Evolutionary conservation across 2,797 vertebrate genomes (phyloP), one percentile per base, ranked within the genome.

Genomic region (Borostomias antarcticus): DNA sequence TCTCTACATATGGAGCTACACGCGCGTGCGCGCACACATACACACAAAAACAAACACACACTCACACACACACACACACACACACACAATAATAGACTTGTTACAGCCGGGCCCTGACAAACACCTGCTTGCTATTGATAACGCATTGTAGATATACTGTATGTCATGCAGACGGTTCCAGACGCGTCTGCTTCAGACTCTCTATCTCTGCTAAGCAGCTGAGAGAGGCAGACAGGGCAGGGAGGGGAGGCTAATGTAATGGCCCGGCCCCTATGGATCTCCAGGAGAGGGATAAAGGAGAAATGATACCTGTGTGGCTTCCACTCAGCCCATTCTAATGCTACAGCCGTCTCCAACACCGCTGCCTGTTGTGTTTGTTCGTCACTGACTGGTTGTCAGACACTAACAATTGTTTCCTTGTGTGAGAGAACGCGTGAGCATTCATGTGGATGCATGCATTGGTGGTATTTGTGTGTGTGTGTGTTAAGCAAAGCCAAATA

Each of bases 141-240:
- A 56, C n/a, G 17, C 30, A 56, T 51, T 7, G 50, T 53, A 53
- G 25, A 26, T 53, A 8, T 66, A 40, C 29, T 73, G 53, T 74
- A 52, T 13, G 57, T 56, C 51, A 69, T 33, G 71, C 68, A 69
- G 72, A 48, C 19, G 25, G 75, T 82, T n/a, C n/a, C n/a, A n/a
- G n/a, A 81, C 80, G 79, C 75, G 75, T 45, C 64, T 73, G 69
- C 74, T 77, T 81, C 58, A 63, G 37, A 32, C 23, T 51, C 17
- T 62, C 2, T 47, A 52, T 77, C 58, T 4, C 50, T n/a, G 11
- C 53, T 59, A 67, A 78, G 74, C 29, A 6, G 62, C 72, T 80
- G 68, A 71, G 69, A 66, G 73, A 67, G 63, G 64, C 62, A 75
- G 6, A 25, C 62, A 59, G 33, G 64, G 54, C 28, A 69, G 68